Base-by-base conservation (phyloP, 2,888 invertebrate species). In the Bombyx huttoni region DNA sequence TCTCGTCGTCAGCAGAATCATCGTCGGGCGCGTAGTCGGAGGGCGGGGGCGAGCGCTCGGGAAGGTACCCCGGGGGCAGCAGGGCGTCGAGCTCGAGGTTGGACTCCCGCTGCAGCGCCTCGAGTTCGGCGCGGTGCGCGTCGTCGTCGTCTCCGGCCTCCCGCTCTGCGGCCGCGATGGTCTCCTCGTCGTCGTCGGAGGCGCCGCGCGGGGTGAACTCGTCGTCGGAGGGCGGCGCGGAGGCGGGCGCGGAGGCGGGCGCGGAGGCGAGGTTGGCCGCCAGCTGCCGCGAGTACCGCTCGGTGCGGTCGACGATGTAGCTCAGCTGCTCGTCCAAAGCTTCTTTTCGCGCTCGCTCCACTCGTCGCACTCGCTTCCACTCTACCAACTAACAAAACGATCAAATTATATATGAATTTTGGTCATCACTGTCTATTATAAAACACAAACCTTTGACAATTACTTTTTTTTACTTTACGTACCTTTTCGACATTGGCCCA, bases 271-370 rank as follows among this genome's bases (percentile, higher is more conserved):
- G 93, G 59, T 94, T 95, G 80, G 96, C 96, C 6, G 96, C 96
- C 54, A 97, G 86, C 85, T 95, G 93, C 34, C 95, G 94, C 45
- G 98, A 98, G 89, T 98, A 98, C 74, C 97, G 97, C 82, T 99
- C 99, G 0, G 99, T 98, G 85, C 98, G 97, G 82, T 98, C 98
- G 54, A 99, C 98, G 73, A 99, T 98, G 78, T 98, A 98, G 80
- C 96, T 96, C 56, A 99, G 91, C 83, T 99, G 99, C 72, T 98
- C 94, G 89, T 99, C 98, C 54, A 99, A 89, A 0, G 98, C 98
- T 73, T 95, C 94, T 77, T 98, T 97, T 56, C 98, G 91, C 76
- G 98, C 97, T 67, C 97, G 97, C 79, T 99, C 98, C 55, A 98
- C 89, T 62, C 96, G 93, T 34, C 95, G 94, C 70, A 96, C 94